Base-by-base conservation (phyloP, 2,888 invertebrate genomes). In the Mythimna ferrago region DNA sequence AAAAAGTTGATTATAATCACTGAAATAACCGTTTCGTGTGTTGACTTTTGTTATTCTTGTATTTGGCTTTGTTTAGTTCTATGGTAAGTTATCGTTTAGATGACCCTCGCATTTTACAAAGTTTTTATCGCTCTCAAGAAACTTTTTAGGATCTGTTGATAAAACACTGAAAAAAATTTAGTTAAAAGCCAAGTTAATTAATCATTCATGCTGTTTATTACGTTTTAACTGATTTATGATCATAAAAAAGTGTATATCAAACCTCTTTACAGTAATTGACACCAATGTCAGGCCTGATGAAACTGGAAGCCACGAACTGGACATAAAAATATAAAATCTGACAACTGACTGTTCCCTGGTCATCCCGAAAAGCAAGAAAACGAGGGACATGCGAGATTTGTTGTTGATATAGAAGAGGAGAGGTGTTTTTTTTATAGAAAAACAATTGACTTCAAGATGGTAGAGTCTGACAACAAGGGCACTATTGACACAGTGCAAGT, bases 401-500 rank as follows among this genome's bases (percentile, higher is more conserved):
- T 65, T 80, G 71, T 66, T 65, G 38, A 44, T 73, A n/a, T 66
- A 78, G 71, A 60, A 75, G 77, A 76, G 70, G 79, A 78, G 81
- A 66, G 85, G 84, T 73, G 80, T 75, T 72, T 76, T 80, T 44
- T 81, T 67, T 74, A 58, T 67, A 48, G 66, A 21, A 66, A 64
- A 61, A 67, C 61, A 71, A 65, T 7, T 60, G 21, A 83, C 80
- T 65, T 74, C 83, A 94, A 88, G 84, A 96, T 96, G 95, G 93
- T 91, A 73, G 95, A 95, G 66, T 89, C 88, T 7, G 94, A 94
- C 65, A 73, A 53, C 21, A 94, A 93, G 88, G 88, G 84, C 57
- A 90, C 93, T 1, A 91, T 95, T 80, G 97, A 97, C 78, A 96
- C 97, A 2, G 98, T 98, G 0, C 97, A 97, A 90, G 99, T 99